phyloP scores from a whole-genome alignment of 2,113 vertebrate species.

The Mus musculus region GRCm39 chr14:90024001-90024500 shows the following conservation, averaged over 20 bases:
- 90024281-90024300: background rate
- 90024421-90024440: background rate
- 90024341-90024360: background rate
- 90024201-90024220: background rate
- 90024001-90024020: no score
- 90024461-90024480: no score
- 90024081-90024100: background rate
- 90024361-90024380: background rate
- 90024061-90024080: no score
- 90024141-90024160: background rate
- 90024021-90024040: no score
- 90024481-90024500: no score
- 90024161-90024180: background rate
- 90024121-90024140: background rate
- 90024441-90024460: background rate
- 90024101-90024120: background rate
- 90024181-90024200: background rate
- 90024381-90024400: no score
- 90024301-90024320: background rate
- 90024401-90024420: no score
- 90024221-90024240: background rate
- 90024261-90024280: background rate
- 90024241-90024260: background rate
- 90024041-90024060: no score
- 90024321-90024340: background rate